Conservation (phyloP, 2,113 vertebrate genomes). For the Willisornis vidua region DNA sequence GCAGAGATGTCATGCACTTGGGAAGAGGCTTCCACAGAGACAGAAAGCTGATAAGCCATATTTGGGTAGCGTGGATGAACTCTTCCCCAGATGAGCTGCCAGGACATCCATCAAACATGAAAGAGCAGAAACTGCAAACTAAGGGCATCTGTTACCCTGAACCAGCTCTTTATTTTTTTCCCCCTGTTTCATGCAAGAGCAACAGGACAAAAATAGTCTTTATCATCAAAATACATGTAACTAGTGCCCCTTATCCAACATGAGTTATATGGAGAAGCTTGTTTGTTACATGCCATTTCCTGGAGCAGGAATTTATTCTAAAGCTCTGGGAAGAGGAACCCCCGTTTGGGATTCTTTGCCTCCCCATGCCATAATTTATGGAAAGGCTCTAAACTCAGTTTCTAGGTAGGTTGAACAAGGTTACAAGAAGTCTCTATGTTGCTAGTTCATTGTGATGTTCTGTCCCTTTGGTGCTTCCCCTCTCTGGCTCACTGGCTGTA, state of each 20-base stretch:
- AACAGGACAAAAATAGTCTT: slow-evolving; percentile 24
- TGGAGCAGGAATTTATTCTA: not conserved
- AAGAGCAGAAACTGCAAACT: slow-evolving; percentile 55
- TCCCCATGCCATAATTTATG: not conserved
- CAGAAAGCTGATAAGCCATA: slow-evolving; percentile 37
- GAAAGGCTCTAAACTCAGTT: not conserved
- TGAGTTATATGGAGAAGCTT: not conserved
- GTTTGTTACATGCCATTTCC: not conserved
- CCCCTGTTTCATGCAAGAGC: not conserved
- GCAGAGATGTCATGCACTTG: slow-evolving; percentile 36
- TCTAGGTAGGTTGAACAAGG: not conserved
- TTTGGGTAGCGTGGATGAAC: not conserved
- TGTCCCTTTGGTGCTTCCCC: not conserved
- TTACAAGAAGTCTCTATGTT: not conserved
- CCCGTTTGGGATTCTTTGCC: not conserved
- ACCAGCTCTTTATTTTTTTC: not conserved
- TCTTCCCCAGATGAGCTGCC: slow-evolving; percentile 23
- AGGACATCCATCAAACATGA: slow-evolving; percentile 61
- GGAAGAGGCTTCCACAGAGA: slow-evolving; percentile 1
- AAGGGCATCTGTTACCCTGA: slow-evolving; percentile 1
- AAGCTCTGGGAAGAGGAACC: not conserved
- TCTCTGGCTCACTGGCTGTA: not conserved
- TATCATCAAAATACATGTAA: not conserved
- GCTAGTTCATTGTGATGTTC: not conserved
- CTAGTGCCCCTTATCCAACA: not conserved